A percentile compares a stretch with the other conserved stretches of the same genome.
phyloP scores from a whole-genome alignment of 2,888 invertebrate genomes.

The Siphonodentalium dalli region DNA sequence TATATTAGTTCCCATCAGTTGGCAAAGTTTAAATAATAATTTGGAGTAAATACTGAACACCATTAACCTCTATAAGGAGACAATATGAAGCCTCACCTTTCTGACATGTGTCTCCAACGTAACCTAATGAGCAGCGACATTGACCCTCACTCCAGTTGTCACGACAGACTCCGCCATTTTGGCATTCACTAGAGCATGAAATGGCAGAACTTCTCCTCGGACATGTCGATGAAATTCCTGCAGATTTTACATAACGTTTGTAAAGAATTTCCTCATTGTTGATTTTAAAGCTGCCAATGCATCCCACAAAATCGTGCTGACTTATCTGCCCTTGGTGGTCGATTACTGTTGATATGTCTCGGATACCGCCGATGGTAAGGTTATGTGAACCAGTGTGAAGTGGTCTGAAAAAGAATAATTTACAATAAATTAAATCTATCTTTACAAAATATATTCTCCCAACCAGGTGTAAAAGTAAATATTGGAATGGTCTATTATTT shows the following conservation, averaged over 20 bases:
- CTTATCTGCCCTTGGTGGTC: constrained; percentile 89
- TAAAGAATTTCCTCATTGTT: constrained; percentile 72
- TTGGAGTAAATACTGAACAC: background rate
- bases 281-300: constrained; percentile 87
- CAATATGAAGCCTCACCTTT: constrained; percentile 56
- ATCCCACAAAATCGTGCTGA: constrained; percentile 92
- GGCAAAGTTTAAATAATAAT: too few species aligned
- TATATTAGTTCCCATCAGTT: too few species aligned
- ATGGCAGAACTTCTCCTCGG: constrained; percentile 70
- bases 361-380: constrained; percentile 83
- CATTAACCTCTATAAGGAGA: background rate
- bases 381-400: constrained; percentile 53
- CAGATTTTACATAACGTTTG: constrained; percentile 67
- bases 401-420: constrained; percentile 18
- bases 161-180: constrained; percentile 76
- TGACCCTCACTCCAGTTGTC: constrained; percentile 85
- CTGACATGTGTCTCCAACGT: constrained; percentile 82
- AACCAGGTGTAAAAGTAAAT: too few species aligned
- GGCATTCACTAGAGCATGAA: constrained; percentile 68
- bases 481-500: too few species aligned
- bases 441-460: too few species aligned
- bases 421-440: too few species aligned
- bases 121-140: constrained; percentile 69
- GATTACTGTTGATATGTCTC: constrained; percentile 83
- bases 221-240: constrained; percentile 80